Evolutionary conservation across 2,888 invertebrate genomes (phyloP).

Genomic region (Esperia sulphurella): DNA sequence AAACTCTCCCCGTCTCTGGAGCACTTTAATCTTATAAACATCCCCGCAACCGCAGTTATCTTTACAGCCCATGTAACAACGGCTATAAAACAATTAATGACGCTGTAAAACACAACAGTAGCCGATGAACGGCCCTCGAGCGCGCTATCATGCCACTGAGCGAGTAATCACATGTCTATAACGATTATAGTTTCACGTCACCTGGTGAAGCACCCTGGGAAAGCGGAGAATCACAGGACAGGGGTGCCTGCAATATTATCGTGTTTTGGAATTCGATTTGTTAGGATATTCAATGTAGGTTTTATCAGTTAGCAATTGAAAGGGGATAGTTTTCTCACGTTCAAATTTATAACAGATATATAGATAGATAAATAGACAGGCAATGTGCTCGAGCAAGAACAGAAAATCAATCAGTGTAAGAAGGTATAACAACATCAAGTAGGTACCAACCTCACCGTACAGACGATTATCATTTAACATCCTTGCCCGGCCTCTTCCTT

Average conservation of each 20-base stretch:
- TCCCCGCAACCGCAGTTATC: conserved; percentile 59
- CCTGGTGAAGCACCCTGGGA: conserved; percentile 35
- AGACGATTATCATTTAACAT: too few species aligned
- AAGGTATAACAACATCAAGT: too few species aligned
- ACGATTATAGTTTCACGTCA: conserved; percentile 3
- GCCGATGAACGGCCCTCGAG: conserved; percentile 46
- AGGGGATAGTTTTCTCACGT: conserved; percentile 29
- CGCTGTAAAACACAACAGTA: conserved; percentile 59
- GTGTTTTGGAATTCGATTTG: conserved; percentile 20
- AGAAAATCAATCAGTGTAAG: too few species aligned
- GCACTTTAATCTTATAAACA: conserved; percentile 21
- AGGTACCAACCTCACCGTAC: too few species aligned
- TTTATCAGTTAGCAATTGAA: conserved; percentile 2
- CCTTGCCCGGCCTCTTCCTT: too few species aligned
- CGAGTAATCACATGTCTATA: neutral
- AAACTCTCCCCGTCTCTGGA: conserved; percentile 4
- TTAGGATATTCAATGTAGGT: neutral
- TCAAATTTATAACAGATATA: neutral
- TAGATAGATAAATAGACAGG: too few species aligned
- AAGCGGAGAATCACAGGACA: conserved; percentile 22
- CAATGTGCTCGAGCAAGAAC: too few species aligned
- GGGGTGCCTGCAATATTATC: conserved; percentile 22
- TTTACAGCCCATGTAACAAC: conserved; percentile 56
- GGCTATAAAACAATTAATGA: conserved; percentile 67
- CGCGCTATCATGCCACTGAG: conserved; percentile 28